Conservation (phyloP, 2,888 invertebrate species). For the Drosophila macrothrix region DNA sequence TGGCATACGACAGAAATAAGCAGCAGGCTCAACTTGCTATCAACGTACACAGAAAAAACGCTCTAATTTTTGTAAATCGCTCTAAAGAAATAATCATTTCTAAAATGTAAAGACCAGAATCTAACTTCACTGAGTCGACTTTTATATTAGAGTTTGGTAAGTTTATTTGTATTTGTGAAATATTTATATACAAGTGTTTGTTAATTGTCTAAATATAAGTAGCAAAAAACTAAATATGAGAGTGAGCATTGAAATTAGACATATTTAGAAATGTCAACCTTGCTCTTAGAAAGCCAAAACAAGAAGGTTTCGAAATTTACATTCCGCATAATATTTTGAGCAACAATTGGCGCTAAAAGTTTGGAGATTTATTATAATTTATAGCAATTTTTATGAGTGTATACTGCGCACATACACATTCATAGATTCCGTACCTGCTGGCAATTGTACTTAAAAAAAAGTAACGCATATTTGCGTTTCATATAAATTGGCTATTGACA, state of each 20-base stretch:
- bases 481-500: constrained; percentile 60
- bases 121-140: too few species aligned
- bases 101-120: too few species aligned
- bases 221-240: too few species aligned
- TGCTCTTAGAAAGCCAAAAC: too few species aligned
- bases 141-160: too few species aligned
- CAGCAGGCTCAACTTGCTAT: constrained; percentile 21
- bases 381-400: neutral
- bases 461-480: constrained; percentile 17
- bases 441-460: constrained; percentile 5
- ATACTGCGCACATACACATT: constrained; percentile 2
- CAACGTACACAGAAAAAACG: neutral
- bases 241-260: too few species aligned
- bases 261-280: too few species aligned
- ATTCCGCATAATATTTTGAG: too few species aligned
- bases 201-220: too few species aligned
- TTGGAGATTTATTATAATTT: neutral
- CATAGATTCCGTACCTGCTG: constrained; percentile 54
- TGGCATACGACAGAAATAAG: constrained; percentile 14
- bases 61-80: neutral
- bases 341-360: neutral
- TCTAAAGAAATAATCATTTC: neutral
- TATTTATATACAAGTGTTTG: too few species aligned
- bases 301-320: too few species aligned
- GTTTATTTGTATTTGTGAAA: too few species aligned